Percentiles rank a stretch among this genome's conserved stretches.
These are phyloP conservation scores for Lethrus apterus DNA, from an alignment of 1,140 invertebrate species.

Conservation along the genomic window DNA sequence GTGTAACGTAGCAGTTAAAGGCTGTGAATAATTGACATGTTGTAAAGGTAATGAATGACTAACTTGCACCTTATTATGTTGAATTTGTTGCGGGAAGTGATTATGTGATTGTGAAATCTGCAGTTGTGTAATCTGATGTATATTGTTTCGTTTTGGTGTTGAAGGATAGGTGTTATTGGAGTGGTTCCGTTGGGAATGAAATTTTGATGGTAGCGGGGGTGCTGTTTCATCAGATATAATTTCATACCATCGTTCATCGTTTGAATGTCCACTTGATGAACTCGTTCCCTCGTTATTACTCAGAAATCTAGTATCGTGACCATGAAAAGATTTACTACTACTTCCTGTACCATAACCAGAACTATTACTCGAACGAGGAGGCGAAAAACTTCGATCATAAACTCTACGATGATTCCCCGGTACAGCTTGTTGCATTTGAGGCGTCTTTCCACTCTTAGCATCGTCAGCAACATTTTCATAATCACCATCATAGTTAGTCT, in stretches of 20 bases:
- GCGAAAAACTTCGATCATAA: slow-evolving; percentile 69
- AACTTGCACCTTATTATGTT: slow-evolving; percentile 40
- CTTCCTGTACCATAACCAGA: slow-evolving; percentile 79
- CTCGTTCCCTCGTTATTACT: slow-evolving; percentile 48
- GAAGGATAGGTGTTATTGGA: slow-evolving; percentile 33
- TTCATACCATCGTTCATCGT: slow-evolving; percentile 58
- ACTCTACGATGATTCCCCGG: slow-evolving; percentile 53
- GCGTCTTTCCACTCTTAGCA: slow-evolving; percentile 32
- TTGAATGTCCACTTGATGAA: slow-evolving; percentile 58
- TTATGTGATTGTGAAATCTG: slow-evolving; percentile 34
- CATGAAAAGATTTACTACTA: slow-evolving; percentile 60
- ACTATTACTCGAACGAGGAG: slow-evolving; percentile 73
- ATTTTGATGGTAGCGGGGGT: slow-evolving; percentile 27
- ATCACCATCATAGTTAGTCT: slow-evolving; percentile 57
- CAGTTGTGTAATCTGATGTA: slow-evolving; percentile 20
- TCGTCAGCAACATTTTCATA: slow-evolving; percentile 54
- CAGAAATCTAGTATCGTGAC: slow-evolving; percentile 46
- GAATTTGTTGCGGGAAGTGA: slow-evolving; percentile 23
- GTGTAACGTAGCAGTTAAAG: slow-evolving; percentile 33
- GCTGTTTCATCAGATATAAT: slow-evolving; percentile 28
- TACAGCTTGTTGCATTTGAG: slow-evolving; percentile 46
- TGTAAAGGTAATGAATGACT: slow-evolving; percentile 42
- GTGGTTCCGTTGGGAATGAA: slow-evolving; percentile 19
- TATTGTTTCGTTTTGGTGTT: slow-evolving; percentile 36
- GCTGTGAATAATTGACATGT: slow-evolving; percentile 39